These are phyloP conservation scores for Scortum barcoo DNA, from an alignment of 2,113 vertebrate species.

Conservation along the genomic window DNA sequence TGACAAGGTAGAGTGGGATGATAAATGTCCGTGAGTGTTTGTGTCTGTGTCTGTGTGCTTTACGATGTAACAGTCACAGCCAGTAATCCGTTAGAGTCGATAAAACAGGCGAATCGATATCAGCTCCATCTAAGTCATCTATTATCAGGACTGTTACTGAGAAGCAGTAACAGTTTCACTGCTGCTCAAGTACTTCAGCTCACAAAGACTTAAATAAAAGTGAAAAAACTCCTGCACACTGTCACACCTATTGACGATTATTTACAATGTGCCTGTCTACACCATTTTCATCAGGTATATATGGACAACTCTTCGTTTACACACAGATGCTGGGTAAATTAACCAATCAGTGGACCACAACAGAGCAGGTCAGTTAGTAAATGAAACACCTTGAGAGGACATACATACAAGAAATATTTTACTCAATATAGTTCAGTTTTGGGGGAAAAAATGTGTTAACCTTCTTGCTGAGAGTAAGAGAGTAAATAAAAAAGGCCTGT, in stretches of 20 bases:
- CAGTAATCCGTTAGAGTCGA: constrained; percentile 54
- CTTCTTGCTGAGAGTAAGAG: neutral
- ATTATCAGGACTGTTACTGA: constrained; percentile 33
- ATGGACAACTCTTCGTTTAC: neutral
- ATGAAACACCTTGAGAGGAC: neutral
- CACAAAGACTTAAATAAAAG: neutral
- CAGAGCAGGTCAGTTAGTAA: neutral
- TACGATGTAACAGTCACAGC: constrained; percentile 36
- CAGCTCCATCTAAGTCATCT: constrained; percentile 45
- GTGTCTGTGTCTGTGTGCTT: constrained; percentile 24
- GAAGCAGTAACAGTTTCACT: constrained; percentile 10
- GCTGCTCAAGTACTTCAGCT: neutral
- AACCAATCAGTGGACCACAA: neutral
- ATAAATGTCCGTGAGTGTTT: constrained; percentile 53
- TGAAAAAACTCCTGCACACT: neutral
- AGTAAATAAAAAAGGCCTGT: neutral
- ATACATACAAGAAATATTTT: neutral
- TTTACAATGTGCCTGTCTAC: neutral
- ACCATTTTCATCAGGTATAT: neutral
- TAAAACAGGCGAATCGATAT: constrained; percentile 56
- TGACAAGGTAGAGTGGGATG: constrained; percentile 89
- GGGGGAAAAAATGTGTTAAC: neutral
- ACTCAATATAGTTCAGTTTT: neutral
- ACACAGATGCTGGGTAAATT: neutral
- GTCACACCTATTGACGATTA: neutral